These are phyloP conservation scores for Spea bombifrons DNA, from an alignment of 2,113 vertebrate species.

Conservation along the genomic window DNA sequence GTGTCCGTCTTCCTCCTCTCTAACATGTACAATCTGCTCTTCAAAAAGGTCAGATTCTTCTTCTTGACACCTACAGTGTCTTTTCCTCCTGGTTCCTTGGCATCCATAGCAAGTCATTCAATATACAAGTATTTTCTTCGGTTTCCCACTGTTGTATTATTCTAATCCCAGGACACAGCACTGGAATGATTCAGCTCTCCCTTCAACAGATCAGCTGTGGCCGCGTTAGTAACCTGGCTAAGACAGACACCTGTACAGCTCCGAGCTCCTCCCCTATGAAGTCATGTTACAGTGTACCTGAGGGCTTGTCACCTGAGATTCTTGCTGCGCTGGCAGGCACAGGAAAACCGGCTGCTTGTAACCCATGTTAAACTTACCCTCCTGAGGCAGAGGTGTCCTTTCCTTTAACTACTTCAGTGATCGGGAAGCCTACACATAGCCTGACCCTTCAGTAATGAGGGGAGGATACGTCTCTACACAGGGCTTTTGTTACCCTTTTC, in stretches of 20 bases:
- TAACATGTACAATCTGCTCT: constrained; percentile 71
- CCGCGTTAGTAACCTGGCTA: constrained; percentile 63
- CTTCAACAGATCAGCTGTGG: constrained; percentile 43
- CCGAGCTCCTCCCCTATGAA: constrained; percentile 70
- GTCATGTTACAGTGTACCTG: constrained; percentile 57
- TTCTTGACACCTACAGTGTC: constrained; percentile 69
- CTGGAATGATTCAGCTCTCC: constrained; percentile 44
- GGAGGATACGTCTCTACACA: constrained; percentile 19
- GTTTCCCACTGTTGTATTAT: background rate
- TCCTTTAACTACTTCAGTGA: constrained; percentile 27
- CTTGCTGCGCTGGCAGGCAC: constrained; percentile 54
- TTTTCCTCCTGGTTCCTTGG: constrained; percentile 64
- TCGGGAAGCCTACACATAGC: constrained; percentile 13
- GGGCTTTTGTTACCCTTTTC: constrained; percentile 25
- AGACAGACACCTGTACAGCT: constrained; percentile 67
- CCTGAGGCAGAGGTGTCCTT: constrained; percentile 42
- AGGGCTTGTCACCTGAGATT: constrained; percentile 69
- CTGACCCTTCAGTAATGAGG: constrained; percentile 6
- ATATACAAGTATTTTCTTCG: background rate
- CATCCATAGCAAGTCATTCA: constrained; percentile 62
- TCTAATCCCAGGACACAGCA: constrained; percentile 22
- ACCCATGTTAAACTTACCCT: constrained; percentile 48
- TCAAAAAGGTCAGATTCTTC: constrained; percentile 79
- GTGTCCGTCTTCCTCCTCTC: constrained; percentile 92
- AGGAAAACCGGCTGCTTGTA: constrained; percentile 44